Conservation (phyloP, 2,797 vertebrate genomes). For the Neomorphus geoffroyi region DNA sequence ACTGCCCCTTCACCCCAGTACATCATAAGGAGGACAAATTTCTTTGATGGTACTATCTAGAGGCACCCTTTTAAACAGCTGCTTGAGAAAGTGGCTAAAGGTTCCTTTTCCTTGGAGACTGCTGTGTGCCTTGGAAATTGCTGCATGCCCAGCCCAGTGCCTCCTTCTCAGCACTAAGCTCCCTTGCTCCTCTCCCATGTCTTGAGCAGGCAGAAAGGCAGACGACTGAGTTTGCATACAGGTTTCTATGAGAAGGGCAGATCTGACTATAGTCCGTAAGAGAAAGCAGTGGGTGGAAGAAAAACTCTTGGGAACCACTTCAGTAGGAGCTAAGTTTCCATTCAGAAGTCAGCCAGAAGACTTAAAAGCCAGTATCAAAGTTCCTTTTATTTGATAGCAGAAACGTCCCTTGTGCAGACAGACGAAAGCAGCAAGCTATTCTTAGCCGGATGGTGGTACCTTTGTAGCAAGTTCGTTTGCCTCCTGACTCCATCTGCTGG, state of each 20-base stretch:
- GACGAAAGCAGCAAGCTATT: neutral
- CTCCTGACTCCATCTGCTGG: constrained; percentile 60
- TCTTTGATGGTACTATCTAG: neutral
- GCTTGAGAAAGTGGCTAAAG: neutral
- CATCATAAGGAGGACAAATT: neutral
- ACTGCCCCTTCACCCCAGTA: fast-evolving
- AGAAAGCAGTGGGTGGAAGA: neutral
- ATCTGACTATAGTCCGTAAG: neutral
- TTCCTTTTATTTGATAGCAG: neutral
- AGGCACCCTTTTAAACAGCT: neutral
- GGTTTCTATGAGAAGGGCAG: neutral
- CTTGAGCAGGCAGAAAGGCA: neutral
- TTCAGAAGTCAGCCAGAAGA: neutral
- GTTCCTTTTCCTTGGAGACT: neutral
- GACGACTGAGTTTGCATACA: neutral
- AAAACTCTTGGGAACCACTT: neutral
- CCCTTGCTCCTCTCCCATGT: neutral
- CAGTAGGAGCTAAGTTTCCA: neutral
- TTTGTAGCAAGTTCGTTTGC: neutral
- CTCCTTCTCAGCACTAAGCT: neutral
- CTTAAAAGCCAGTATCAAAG: neutral
- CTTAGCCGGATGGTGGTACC: neutral
- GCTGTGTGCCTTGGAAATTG: neutral
- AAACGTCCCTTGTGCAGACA: neutral
- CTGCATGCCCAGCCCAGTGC: neutral